Conservation (phyloP, 2,888 invertebrate species). For the Cheilosia pagana region DNA sequence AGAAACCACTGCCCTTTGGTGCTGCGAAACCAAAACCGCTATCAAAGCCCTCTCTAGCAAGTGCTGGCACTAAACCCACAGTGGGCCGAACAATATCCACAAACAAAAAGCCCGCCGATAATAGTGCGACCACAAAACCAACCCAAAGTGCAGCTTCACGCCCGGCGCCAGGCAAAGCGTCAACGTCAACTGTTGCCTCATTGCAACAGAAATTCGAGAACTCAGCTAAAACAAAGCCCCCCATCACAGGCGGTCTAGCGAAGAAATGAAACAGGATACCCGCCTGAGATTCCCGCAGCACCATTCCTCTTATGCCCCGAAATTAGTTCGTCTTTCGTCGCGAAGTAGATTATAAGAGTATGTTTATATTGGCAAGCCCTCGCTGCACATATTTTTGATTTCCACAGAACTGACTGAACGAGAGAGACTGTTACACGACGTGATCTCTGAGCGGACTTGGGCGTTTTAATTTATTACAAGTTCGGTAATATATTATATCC, state of each 20-base stretch:
- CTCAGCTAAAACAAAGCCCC: conserved; percentile 50
- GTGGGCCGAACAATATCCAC: conserved; percentile 58
- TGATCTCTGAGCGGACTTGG: conserved; percentile 50
- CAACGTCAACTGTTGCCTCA: conserved; percentile 90
- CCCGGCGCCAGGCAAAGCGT: conserved; percentile 85
- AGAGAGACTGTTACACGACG: conserved; percentile 50
- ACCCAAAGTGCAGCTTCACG: conserved; percentile 80
- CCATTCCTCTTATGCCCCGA: conserved; percentile 55
- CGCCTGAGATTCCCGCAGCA: conserved; percentile 46
- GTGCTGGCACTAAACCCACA: conserved; percentile 46
- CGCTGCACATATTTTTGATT: conserved; percentile 26
- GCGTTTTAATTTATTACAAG: conserved; percentile 3
- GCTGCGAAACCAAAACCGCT: conserved; percentile 77
- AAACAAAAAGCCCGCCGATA: conserved; percentile 72
- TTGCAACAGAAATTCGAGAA: conserved; percentile 91
- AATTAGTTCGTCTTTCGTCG: conserved; percentile 30
- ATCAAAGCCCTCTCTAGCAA: conserved; percentile 77
- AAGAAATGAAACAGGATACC: conserved; percentile 44
- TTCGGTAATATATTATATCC: neutral
- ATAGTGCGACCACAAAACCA: conserved; percentile 32
- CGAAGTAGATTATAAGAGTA: conserved; percentile 40
- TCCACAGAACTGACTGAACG: conserved; percentile 53
- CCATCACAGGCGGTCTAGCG: conserved; percentile 44
- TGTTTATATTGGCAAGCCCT: conserved; percentile 13
- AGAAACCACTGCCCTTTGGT: conserved; percentile 75